phyloP scores from a whole-genome alignment of 2,797 vertebrate genomes.

The Tolypeutes matacus region DNA sequence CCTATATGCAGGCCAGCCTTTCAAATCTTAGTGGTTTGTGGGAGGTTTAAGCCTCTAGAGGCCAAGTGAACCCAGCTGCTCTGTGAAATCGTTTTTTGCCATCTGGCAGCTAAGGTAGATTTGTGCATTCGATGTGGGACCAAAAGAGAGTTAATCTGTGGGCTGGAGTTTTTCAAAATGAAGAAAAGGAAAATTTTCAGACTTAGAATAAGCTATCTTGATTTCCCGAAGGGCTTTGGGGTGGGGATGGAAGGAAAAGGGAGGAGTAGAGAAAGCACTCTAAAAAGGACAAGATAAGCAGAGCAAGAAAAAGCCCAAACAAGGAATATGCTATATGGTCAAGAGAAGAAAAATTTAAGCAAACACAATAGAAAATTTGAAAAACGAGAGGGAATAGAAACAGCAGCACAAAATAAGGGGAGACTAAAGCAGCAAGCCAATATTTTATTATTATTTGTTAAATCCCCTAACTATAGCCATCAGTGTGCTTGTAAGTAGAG shows the following conservation, averaged over 20 bases:
- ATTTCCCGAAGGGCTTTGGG: neutral
- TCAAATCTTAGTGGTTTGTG: neutral
- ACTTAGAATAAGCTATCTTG: neutral
- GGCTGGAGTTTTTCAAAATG: neutral
- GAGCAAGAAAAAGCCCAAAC: neutral
- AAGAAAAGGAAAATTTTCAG: neutral
- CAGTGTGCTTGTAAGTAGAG: constrained; percentile 28
- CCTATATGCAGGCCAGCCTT: neutral
- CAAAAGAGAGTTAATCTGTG: neutral
- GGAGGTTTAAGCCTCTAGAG: neutral
- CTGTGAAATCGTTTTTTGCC: neutral
- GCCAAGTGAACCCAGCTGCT: neutral
- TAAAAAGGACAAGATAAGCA: neutral
- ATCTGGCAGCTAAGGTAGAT: neutral
- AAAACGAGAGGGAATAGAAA: neutral
- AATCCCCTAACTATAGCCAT: neutral
- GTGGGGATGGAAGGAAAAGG: neutral
- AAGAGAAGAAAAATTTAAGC: neutral
- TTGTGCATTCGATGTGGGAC: neutral
- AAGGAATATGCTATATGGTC: neutral
- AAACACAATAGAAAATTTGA: neutral
- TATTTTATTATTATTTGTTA: neutral
- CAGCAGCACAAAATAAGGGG: neutral
- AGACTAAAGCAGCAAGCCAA: neutral
- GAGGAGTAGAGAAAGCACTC: neutral